phyloP scores from a whole-genome alignment of 2,797 vertebrate genomes.

The Ctenosaura bakeri region DNA sequence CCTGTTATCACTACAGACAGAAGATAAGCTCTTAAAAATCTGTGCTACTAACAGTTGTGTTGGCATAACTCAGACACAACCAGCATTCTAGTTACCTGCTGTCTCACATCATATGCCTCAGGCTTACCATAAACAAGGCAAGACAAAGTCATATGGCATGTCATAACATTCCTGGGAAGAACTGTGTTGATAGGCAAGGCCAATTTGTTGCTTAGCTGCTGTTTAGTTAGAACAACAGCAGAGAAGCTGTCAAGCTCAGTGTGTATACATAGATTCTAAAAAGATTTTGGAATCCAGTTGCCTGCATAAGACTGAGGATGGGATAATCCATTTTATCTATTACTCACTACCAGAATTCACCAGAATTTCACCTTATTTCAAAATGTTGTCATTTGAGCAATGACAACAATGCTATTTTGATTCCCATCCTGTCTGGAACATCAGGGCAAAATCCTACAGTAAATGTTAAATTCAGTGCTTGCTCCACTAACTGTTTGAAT shows the following conservation, averaged over 20 bases:
- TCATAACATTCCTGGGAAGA: not conserved
- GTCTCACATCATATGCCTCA: not conserved
- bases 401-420: not conserved
- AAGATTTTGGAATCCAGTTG: not conserved
- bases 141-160: not conserved
- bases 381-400: not conserved
- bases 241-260: not conserved
- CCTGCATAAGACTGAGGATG: not conserved
- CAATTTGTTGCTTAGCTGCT: not conserved
- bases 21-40: not conserved
- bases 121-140: not conserved
- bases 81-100: slow-evolving; percentile 9
- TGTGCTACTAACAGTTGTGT: not conserved
- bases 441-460: not conserved
- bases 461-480: not conserved
- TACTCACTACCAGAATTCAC: not conserved
- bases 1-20: not conserved
- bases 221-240: not conserved
- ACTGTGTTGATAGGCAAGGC: not conserved
- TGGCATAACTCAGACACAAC: not conserved
- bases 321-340: not conserved
- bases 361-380: not conserved
- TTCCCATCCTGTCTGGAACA: not conserved
- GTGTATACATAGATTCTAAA: not conserved
- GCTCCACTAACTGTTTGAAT: not conserved